Conservation (phyloP, 2,888 invertebrate species). For the Therioaphis trifolii region DNA sequence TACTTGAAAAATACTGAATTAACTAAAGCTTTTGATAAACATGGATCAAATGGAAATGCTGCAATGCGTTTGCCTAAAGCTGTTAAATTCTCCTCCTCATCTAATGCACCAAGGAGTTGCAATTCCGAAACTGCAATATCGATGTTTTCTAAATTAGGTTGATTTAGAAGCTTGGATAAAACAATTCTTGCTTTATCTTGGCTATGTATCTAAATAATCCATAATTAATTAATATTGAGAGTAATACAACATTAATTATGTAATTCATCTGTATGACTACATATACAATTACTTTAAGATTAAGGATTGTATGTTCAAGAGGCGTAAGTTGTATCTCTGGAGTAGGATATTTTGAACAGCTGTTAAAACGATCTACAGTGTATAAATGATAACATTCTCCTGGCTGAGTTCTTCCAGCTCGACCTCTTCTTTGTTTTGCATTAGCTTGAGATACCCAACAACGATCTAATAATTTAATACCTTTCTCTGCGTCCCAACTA, state of each 20-base stretch:
- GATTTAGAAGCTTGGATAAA: constrained; percentile 74
- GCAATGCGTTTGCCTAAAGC: constrained; percentile 73
- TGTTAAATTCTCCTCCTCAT: constrained; percentile 74
- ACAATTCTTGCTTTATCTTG: constrained; percentile 72
- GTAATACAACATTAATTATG: background rate
- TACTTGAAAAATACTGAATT: constrained; percentile 72
- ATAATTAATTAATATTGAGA: background rate
- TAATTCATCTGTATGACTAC: background rate
- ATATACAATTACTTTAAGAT: constrained; percentile 50
- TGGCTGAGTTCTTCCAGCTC: constrained; percentile 90
- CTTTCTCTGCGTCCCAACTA: constrained; percentile 82
- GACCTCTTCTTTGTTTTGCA: constrained; percentile 87
- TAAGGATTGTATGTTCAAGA: constrained; percentile 72
- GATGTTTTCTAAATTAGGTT: constrained; percentile 73
- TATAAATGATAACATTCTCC: constrained; percentile 90
- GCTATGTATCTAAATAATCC: constrained; percentile 59
- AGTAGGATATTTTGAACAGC: constrained; percentile 78
- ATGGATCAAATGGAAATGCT: constrained; percentile 74
- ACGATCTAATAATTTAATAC: constrained; percentile 87
- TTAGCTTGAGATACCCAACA: constrained; percentile 93
- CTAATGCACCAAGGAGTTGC: constrained; percentile 73
- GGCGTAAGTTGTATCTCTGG: constrained; percentile 93
- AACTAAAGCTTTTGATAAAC: constrained; percentile 74
- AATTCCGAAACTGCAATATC: constrained; percentile 74
- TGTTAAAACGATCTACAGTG: constrained; percentile 75